A percentile compares a stretch with the other conserved stretches of the same genome.
These are phyloP conservation scores for Lucinisca nassula DNA, from an alignment of 2,888 invertebrate genomes.

Conservation along the genomic window DNA sequence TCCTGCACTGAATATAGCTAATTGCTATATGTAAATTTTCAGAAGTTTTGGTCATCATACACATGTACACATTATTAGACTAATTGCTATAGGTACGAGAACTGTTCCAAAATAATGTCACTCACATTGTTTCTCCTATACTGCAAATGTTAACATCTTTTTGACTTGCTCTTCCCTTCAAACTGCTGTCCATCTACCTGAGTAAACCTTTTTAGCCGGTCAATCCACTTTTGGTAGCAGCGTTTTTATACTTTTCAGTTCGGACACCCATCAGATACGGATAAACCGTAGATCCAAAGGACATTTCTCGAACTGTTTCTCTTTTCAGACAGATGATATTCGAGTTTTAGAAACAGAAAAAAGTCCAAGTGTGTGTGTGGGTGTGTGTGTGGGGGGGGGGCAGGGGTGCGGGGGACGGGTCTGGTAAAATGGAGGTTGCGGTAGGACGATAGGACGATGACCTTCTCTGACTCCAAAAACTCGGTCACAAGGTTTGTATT, in stretches of 20 bases:
- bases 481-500: slow-evolving; percentile 1
- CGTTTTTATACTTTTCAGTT: background rate
- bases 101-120: background rate
- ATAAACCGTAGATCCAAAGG: background rate
- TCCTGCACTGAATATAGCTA: too few species aligned
- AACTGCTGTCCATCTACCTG: background rate
- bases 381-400: too few species aligned
- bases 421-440: slow-evolving; percentile 11
- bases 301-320: background rate
- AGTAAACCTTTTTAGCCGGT: background rate
- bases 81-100: too few species aligned
- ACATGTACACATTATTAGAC: too few species aligned
- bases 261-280: background rate
- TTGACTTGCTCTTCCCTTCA: background rate
- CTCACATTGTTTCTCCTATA: background rate
- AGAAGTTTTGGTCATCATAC: too few species aligned
- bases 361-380: too few species aligned
- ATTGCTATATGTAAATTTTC: too few species aligned
- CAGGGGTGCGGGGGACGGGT: slow-evolving; percentile 1
- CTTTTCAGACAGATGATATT: background rate
- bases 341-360: background rate
- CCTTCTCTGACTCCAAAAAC: background rate
- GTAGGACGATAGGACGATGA: background rate
- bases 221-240: background rate
- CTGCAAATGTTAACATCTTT: background rate